Conservation (phyloP, 1,140 invertebrate genomes). For the Drosophila burlai region DNA sequence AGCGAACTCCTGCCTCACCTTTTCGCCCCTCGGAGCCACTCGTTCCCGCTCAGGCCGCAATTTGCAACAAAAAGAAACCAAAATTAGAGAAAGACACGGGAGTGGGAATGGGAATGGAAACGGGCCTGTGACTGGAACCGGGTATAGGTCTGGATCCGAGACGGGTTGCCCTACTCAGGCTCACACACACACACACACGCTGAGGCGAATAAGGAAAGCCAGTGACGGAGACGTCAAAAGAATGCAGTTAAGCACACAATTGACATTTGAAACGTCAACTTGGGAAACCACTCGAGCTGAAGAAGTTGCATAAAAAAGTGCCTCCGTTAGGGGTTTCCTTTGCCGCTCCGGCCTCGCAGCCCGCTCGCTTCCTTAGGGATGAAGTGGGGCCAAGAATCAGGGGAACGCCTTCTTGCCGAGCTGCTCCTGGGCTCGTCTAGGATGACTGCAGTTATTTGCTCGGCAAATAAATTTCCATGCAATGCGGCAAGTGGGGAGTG, state of each 20-base stretch:
- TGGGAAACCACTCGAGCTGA: conserved; percentile 81
- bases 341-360: not conserved
- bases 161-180: conserved; percentile 49
- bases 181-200: conserved; percentile 17
- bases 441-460: conserved; percentile 74
- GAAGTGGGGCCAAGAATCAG: conserved; percentile 39
- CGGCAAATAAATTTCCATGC: conserved; percentile 80
- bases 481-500: conserved; percentile 38
- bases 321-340: conserved; percentile 78
- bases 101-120: conserved; percentile 21
- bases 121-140: conserved; percentile 11
- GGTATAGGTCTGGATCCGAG: conserved; percentile 24
- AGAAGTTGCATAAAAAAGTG: conserved; percentile 84
- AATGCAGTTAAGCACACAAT: conserved; percentile 85
- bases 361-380: conserved; percentile 37
- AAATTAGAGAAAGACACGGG: conserved; percentile 69
- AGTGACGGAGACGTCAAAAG: conserved; percentile 68
- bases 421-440: not conserved
- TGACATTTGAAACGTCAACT: conserved; percentile 84
- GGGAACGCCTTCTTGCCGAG: conserved; percentile 21
- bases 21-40: not conserved
- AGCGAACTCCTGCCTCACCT: conserved; percentile 18
- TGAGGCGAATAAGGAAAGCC: conserved; percentile 70
- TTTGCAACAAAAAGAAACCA: conserved; percentile 71
- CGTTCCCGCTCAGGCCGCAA: conserved; percentile 34